A percentile compares a stretch with the other conserved stretches of the same genome.
Conservation (phyloP, 2,797 vertebrate species). For the Aphelocoma californica region DNA sequence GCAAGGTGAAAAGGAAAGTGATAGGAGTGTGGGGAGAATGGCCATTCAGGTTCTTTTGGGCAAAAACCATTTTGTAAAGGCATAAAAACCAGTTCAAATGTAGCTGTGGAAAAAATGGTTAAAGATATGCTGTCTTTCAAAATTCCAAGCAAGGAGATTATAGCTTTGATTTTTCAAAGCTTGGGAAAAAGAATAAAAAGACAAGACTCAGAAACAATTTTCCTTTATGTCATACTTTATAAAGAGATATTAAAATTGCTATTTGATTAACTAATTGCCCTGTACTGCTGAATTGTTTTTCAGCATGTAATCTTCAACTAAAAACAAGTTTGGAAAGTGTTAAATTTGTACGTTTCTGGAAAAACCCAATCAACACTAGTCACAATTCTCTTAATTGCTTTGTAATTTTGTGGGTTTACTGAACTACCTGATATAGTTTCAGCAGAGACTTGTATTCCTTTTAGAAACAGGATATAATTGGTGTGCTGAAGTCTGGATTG, state of each 20-base stretch:
- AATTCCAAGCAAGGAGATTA: background rate
- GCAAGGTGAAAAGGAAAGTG: background rate
- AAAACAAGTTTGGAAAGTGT: background rate
- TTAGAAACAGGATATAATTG: background rate
- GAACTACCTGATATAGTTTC: background rate
- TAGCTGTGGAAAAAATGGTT: background rate
- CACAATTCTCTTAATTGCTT: background rate
- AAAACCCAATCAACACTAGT: accelerated
- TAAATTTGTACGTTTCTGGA: background rate
- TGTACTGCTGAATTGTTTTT: background rate
- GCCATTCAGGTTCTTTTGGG: background rate
- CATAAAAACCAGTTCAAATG: background rate
- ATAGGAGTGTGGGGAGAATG: background rate
- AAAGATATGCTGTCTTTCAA: background rate
- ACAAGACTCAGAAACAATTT: background rate
- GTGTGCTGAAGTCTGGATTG: background rate
- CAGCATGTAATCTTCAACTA: background rate
- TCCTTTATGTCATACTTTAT: background rate
- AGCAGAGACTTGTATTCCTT: background rate
- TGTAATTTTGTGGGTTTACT: background rate
- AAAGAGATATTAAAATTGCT: background rate
- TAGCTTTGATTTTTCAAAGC: background rate
- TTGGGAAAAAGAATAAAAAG: background rate
- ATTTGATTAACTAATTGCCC: background rate
- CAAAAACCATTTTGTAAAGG: background rate